Evolutionary conservation across 2,113 vertebrate species (phyloP).

Genomic region (Pyrgilauda ruficollis): DNA sequence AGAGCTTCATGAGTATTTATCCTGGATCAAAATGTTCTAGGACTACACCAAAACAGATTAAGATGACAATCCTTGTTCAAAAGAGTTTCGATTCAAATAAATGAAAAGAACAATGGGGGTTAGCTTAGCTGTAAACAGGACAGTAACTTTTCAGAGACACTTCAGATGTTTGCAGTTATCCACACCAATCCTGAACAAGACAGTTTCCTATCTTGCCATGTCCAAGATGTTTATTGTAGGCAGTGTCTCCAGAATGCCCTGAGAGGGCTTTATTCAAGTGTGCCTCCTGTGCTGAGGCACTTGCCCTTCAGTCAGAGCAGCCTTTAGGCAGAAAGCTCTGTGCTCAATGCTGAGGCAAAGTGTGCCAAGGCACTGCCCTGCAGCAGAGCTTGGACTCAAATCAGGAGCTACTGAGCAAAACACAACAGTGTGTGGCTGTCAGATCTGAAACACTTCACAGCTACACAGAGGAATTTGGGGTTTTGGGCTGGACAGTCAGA

Average conservation of each 20-base stretch:
- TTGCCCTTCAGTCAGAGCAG: background rate
- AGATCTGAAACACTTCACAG: background rate
- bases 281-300: background rate
- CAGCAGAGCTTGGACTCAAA: background rate
- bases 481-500: background rate
- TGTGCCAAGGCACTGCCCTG: background rate
- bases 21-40: background rate
- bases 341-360: fast-evolving
- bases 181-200: background rate
- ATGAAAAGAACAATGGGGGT: background rate
- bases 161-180: background rate
- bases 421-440: background rate
- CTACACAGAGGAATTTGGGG: background rate
- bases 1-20: background rate
- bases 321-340: background rate
- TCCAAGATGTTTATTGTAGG: background rate
- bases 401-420: background rate
- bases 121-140: background rate
- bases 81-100: background rate
- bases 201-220: background rate
- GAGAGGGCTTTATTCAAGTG: background rate
- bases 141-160: background rate
- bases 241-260: background rate
- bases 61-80: background rate
- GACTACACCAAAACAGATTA: background rate